These are phyloP conservation scores for Eubasilissa splendida DNA, from an alignment of 2,888 invertebrate species.

Conservation along the genomic window DNA sequence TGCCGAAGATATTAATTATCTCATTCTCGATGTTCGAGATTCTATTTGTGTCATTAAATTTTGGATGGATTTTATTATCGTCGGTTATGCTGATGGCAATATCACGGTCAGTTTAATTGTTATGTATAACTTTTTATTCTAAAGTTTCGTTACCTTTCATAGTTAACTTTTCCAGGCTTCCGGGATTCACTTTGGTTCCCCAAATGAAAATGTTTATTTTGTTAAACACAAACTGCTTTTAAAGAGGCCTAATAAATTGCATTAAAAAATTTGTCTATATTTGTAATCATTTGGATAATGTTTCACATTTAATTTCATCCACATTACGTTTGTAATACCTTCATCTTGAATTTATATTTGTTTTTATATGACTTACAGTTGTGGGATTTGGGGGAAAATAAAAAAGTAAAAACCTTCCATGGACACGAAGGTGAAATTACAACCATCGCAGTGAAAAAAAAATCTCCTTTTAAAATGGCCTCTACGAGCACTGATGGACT, in stretches of 20 bases:
- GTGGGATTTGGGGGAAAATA: constrained; percentile 74
- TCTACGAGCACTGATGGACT: constrained; percentile 74
- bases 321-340: no score
- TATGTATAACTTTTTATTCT: background rate
- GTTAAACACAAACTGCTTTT: no score
- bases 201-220: background rate
- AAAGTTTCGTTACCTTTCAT: background rate
- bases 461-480: constrained; percentile 71
- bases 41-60: constrained; percentile 74
- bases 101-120: constrained; percentile 65
- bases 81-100: constrained; percentile 66
- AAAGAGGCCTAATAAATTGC: no score
- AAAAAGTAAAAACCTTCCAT: constrained; percentile 69
- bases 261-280: no score
- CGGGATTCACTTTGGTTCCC: background rate
- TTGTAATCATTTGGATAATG: no score
- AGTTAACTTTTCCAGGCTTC: background rate
- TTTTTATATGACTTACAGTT: constrained; percentile 64
- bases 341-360: constrained; percentile 57
- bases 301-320: no score
- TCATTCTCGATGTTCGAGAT: constrained; percentile 61
- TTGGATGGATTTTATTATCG: constrained; percentile 67
- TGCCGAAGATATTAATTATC: constrained; percentile 61
- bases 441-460: constrained; percentile 71
- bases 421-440: constrained; percentile 68